Evolutionary conservation across 1,140 invertebrate species (phyloP).

Genomic region (Euglossa dilemma): DNA sequence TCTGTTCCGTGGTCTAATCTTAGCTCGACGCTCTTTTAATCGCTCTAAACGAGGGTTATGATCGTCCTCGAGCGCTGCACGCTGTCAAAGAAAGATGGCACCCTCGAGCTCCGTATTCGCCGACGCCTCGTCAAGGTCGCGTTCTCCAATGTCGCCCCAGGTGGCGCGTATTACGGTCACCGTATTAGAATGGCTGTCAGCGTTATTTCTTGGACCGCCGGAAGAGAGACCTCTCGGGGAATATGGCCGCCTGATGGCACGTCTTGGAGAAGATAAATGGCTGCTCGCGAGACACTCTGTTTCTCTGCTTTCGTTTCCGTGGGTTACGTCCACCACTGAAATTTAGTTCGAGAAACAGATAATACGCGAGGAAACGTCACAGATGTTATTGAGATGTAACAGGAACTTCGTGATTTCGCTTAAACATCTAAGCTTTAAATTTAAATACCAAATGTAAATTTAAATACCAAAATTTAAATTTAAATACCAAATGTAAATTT

Average conservation of each 20-base stretch:
- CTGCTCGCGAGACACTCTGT: not conserved
- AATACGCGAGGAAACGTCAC: not conserved
- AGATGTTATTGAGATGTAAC: not conserved
- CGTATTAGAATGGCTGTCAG: slow-evolving; percentile 15
- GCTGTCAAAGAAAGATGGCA: not conserved
- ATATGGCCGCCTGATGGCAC: not conserved
- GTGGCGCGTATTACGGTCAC: slow-evolving; percentile 23
- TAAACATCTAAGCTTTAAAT: too few species aligned
- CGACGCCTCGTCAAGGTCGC: slow-evolving; percentile 25
- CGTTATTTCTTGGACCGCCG: slow-evolving; percentile 4
- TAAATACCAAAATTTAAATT: too few species aligned
- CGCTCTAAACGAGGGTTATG: slow-evolving; percentile 15
- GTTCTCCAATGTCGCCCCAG: slow-evolving; percentile 33
- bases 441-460: too few species aligned
- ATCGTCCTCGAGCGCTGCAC: not conserved
- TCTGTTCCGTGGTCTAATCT: slow-evolving; percentile 2
- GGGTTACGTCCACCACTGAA: not conserved
- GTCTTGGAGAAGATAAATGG: slow-evolving; percentile 19
- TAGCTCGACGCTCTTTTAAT: slow-evolving; percentile 28
- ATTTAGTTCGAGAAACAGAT: not conserved
- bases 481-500: too few species aligned
- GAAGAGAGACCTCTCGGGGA: not conserved
- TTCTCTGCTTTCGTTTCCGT: slow-evolving; percentile 14
- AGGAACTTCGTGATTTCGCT: too few species aligned
- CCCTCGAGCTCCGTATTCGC: slow-evolving; percentile 4